Percentiles rank a stretch among this genome's conserved stretches.
phyloP scores from a whole-genome alignment of 1,140 invertebrate species.

The Mactra quadrangularis region DNA sequence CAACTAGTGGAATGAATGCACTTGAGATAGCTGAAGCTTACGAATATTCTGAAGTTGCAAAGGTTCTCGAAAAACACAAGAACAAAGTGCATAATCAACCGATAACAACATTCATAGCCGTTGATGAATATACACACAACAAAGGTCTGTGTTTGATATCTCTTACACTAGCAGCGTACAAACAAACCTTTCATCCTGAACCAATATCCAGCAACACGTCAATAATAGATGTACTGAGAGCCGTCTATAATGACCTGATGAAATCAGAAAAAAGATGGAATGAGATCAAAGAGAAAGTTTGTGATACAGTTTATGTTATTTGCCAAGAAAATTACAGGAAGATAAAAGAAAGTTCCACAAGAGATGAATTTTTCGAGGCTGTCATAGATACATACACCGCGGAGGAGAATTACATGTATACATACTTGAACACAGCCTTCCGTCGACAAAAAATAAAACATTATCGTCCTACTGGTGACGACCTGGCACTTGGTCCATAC shows the following conservation, averaged over 20 bases:
- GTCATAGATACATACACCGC: slow-evolving; percentile 24
- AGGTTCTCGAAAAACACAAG: slow-evolving; percentile 8
- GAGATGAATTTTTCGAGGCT: slow-evolving; percentile 21
- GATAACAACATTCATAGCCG: slow-evolving; percentile 13
- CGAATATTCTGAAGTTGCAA: slow-evolving; percentile 3
- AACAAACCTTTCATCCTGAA: slow-evolving; percentile 38
- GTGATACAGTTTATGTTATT: slow-evolving; percentile 22
- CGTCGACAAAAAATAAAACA: slow-evolving; percentile 24
- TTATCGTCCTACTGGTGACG: slow-evolving; percentile 45
- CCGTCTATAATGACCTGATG: slow-evolving; percentile 27
- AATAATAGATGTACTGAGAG: not conserved
- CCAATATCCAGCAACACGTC: not conserved
- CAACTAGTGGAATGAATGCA: slow-evolving; percentile 26
- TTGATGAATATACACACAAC: not conserved
- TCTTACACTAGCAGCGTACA: slow-evolving; percentile 22
- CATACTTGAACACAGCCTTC: slow-evolving; percentile 37
- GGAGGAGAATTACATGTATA: slow-evolving; percentile 40
- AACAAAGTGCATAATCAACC: not conserved
- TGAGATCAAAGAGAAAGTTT: slow-evolving; percentile 13
- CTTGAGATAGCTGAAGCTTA: slow-evolving; percentile 22
- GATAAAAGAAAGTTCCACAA: not conserved
- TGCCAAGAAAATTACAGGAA: not conserved
- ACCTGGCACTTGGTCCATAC: slow-evolving; percentile 51
- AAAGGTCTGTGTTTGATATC: slow-evolving; percentile 13
- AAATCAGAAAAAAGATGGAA: slow-evolving; percentile 8